Evolutionary conservation across 2,797 vertebrate species (phyloP).

Genomic region (Melanotaenia nigrans): DNA sequence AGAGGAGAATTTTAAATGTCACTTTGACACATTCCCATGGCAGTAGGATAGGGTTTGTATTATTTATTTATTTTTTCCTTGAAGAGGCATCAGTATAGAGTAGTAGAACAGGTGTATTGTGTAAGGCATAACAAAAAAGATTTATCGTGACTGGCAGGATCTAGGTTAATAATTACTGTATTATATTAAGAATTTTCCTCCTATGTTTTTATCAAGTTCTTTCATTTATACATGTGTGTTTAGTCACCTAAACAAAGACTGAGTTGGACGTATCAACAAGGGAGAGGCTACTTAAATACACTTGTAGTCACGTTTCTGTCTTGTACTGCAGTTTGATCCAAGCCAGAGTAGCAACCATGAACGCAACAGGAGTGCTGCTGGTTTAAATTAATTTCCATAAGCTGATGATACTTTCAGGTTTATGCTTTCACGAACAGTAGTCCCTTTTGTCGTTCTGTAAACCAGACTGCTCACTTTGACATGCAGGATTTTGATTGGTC

Average conservation of each 20-base stretch:
- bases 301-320: not conserved
- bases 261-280: constrained; percentile 21
- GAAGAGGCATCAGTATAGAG: not conserved
- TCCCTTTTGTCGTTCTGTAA: not conserved
- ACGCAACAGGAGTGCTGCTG: not conserved
- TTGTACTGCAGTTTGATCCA: constrained; percentile 2
- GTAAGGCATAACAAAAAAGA: no score
- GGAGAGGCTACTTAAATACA: constrained; percentile 6
- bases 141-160: no score
- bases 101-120: constrained; percentile 11
- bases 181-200: constrained; percentile 7
- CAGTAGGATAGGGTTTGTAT: not conserved
- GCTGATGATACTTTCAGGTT: not conserved
- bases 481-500: constrained; percentile 48
- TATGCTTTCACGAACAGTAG: not conserved
- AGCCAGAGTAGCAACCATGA: not conserved
- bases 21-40: not conserved
- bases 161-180: not conserved
- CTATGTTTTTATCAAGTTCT: constrained; percentile 1
- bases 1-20: not conserved
- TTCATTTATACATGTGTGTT: constrained; percentile 11
- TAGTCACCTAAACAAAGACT: constrained; percentile 51
- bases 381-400: constrained; percentile 10
- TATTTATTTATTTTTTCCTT: not conserved
- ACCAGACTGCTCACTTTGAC: not conserved